Evolutionary conservation across 2,888 invertebrate species (phyloP).

Genomic region (Arge pagana): DNA sequence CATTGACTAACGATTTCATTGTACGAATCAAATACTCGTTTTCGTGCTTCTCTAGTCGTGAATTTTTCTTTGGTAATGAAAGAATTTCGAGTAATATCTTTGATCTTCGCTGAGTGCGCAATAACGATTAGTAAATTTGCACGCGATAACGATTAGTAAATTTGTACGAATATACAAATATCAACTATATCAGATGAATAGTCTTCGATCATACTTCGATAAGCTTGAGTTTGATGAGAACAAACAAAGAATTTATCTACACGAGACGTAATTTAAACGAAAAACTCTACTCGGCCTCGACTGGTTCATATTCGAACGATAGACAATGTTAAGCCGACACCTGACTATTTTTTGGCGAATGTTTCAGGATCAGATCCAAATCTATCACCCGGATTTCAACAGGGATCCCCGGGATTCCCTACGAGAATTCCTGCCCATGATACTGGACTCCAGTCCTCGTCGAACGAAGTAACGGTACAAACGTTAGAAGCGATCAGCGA

Average conservation of each 20-base stretch:
- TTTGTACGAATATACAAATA: too few relatives aligned
- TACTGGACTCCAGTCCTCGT: constrained; percentile 32
- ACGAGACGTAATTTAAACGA: neutral
- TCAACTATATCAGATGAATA: too few relatives aligned
- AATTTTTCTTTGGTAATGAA: too few relatives aligned
- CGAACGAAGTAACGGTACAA: constrained; percentile 63
- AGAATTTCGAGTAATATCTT: too few relatives aligned
- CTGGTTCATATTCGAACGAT: too few relatives aligned
- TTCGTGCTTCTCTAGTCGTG: too few relatives aligned
- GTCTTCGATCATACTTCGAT: too few relatives aligned
- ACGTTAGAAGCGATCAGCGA: constrained; percentile 78
- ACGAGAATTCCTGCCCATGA: constrained; percentile 28
- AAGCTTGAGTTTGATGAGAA: neutral
- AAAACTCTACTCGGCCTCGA: neutral
- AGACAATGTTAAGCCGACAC: neutral
- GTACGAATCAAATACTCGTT: too few relatives aligned
- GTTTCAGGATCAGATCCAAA: constrained; percentile 43
- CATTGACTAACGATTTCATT: too few relatives aligned
- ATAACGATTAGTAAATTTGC: too few relatives aligned
- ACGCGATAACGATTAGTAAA: too few relatives aligned
- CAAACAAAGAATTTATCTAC: neutral
- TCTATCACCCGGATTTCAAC: constrained; percentile 45
- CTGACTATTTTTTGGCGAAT: constrained; percentile 1
- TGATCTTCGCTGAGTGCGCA: too few relatives aligned
- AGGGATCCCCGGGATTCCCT: constrained; percentile 36